Evolutionary conservation across 2,113 vertebrate species (phyloP).

Genomic region (Tricholaema leucomelas): DNA sequence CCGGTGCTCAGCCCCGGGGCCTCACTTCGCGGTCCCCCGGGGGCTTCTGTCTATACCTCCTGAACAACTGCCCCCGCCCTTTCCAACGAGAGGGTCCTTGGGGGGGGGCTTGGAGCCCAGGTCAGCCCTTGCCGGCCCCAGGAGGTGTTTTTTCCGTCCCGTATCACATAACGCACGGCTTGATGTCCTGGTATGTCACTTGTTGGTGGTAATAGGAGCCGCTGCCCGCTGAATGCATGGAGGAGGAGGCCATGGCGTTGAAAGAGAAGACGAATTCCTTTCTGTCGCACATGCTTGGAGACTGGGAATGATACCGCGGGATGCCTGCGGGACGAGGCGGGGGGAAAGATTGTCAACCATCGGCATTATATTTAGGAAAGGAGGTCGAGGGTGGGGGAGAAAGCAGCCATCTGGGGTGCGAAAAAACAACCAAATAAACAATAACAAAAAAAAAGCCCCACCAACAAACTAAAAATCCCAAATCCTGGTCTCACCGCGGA

Average conservation of each 20-base stretch:
- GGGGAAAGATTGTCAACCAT: not conserved
- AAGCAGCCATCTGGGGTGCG: not conserved
- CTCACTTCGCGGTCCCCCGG: not conserved
- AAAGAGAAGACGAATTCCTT: conserved; percentile 99
- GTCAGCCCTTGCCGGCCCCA: not conserved
- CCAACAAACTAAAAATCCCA: not conserved
- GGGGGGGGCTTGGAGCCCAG: not conserved
- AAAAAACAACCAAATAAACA: not conserved
- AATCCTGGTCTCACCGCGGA: accelerated
- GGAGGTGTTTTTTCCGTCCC: not conserved
- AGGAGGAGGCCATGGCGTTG: conserved; percentile 97
- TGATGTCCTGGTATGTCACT: conserved; percentile 99
- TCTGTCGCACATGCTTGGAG: conserved; percentile 96
- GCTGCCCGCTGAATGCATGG: conserved; percentile 91
- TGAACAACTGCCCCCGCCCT: not conserved
- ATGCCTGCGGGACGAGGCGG: conserved; percentile 80
- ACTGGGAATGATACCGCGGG: conserved; percentile 96
- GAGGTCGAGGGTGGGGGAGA: not conserved
- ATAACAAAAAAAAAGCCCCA: not conserved
- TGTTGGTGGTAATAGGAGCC: conserved; percentile 97
- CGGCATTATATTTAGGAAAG: not conserved
- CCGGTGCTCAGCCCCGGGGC: conserved; percentile 28
- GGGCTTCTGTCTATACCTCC: not conserved
- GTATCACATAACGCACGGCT: conserved; percentile 97
- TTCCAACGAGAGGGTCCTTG: not conserved